Conservation (phyloP, 2,888 invertebrate genomes). For the Melipona beecheii region DNA sequence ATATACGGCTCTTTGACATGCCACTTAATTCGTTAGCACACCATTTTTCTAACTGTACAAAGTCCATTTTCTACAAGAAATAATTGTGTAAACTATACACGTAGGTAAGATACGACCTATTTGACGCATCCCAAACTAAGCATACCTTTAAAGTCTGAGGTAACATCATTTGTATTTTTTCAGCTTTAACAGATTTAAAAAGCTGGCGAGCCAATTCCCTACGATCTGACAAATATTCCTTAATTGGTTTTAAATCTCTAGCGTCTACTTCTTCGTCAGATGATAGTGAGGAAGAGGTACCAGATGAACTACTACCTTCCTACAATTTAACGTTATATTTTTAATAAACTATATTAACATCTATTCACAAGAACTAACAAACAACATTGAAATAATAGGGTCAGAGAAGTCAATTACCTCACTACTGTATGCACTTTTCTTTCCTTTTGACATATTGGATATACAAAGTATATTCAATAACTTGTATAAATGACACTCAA, state of each 20-base stretch:
- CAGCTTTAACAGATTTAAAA: conserved; percentile 81
- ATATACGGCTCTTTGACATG: conserved; percentile 81
- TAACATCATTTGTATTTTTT: conserved; percentile 82
- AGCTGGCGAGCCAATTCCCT: conserved; percentile 80
- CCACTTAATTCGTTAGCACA: conserved; percentile 81
- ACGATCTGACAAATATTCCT: conserved; percentile 79
- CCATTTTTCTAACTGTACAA: conserved; percentile 79
- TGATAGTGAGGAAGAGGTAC: conserved; percentile 84
- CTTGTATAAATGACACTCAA: not conserved
- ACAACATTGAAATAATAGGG: not conserved
- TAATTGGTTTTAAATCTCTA: conserved; percentile 80
- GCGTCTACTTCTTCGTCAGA: conserved; percentile 80
- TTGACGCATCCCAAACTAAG: not conserved
- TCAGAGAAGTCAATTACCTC: conserved; percentile 53
- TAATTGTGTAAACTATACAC: not conserved
- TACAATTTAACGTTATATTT: conserved; percentile 28
- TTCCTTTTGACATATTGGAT: conserved; percentile 49
- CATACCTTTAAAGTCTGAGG: conserved; percentile 80
- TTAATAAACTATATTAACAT: not conserved
- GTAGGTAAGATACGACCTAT: not conserved
- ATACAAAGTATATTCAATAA: not conserved
- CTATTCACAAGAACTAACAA: not conserved
- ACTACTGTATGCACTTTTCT: conserved; percentile 33
- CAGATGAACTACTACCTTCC: conserved; percentile 63
- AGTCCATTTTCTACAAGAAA: conserved; percentile 77